Evolutionary conservation across 2,113 vertebrate species (phyloP).

Genomic region (Uropsilus gracilis): DNA sequence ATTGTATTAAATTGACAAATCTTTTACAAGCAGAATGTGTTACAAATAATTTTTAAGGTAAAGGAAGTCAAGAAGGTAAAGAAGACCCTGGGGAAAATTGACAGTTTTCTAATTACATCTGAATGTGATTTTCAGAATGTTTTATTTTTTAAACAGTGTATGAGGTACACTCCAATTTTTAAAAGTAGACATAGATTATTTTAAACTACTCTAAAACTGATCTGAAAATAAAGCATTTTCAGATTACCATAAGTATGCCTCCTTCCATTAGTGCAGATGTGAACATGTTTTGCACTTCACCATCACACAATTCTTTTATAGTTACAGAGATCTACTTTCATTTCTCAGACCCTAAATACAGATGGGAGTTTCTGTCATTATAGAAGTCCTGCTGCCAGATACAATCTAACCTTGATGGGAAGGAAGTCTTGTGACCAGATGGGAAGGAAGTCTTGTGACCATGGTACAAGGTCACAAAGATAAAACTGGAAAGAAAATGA

Average conservation of each 20-base stretch:
- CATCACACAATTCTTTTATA: conserved; percentile 50
- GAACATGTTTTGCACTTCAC: conserved; percentile 38
- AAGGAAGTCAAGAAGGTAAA: neutral
- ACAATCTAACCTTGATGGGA: conserved; percentile 41
- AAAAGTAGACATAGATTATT: conserved; percentile 43
- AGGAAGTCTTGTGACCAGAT: conserved; percentile 44
- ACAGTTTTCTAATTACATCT: conserved; percentile 52
- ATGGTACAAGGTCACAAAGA: conserved; percentile 33
- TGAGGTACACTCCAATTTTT: neutral
- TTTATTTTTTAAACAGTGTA: conserved; percentile 53
- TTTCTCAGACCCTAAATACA: conserved; percentile 60
- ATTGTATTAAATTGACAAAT: conserved; percentile 57
- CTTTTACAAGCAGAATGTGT: conserved; percentile 8
- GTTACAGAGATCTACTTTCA: conserved; percentile 57
- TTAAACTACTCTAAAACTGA: conserved; percentile 12
- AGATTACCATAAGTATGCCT: conserved; percentile 40
- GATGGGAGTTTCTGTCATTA: conserved; percentile 40
- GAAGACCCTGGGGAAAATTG: conserved; percentile 42
- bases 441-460: conserved; percentile 42
- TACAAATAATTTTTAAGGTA: conserved; percentile 50
- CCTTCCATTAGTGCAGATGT: conserved; percentile 37
- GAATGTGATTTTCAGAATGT: conserved; percentile 57
- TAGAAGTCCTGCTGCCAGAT: conserved; percentile 38
- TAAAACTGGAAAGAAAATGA: conserved; percentile 66
- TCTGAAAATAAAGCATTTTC: conserved; percentile 51